phyloP scores from a whole-genome alignment of 1,140 invertebrate species.

The Drosophila mauritiana region DNA sequence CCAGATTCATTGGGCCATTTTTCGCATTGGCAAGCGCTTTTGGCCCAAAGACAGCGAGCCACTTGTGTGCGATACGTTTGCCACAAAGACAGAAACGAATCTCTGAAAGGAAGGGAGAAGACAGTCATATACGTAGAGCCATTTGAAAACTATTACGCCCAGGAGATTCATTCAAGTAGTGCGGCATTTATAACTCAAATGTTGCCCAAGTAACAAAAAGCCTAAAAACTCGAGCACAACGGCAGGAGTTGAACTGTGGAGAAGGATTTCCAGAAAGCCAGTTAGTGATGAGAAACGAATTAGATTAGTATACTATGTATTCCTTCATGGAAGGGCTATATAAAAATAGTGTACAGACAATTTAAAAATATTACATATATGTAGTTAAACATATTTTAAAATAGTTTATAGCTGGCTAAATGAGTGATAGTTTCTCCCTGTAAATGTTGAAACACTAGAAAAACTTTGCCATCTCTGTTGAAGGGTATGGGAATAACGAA shows the following conservation, averaged over 20 bases:
- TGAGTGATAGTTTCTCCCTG: not conserved
- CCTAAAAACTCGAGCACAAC: slow-evolving; percentile 39
- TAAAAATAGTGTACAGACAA: too few relatives aligned
- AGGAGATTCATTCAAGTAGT: slow-evolving; percentile 80
- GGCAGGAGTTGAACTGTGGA: slow-evolving; percentile 20
- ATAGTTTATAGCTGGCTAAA: not conserved
- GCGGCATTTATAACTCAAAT: slow-evolving; percentile 81
- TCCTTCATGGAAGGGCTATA: too few relatives aligned
- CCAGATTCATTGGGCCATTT: slow-evolving; percentile 42
- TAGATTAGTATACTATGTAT: not conserved
- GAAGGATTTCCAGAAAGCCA: slow-evolving; percentile 22
- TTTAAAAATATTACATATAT: too few relatives aligned
- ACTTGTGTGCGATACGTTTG: slow-evolving; percentile 63
- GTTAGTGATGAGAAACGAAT: slow-evolving; percentile 51
- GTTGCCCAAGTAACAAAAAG: slow-evolving; percentile 51
- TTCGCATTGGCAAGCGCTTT: slow-evolving; percentile 54
- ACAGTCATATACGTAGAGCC: slow-evolving; percentile 56
- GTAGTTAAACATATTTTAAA: too few relatives aligned
- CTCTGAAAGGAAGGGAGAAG: not conserved
- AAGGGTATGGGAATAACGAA: slow-evolving; percentile 4
- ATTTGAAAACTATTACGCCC: slow-evolving; percentile 82
- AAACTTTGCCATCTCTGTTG: slow-evolving; percentile 46
- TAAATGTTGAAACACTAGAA: not conserved
- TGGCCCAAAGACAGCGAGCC: slow-evolving; percentile 14
- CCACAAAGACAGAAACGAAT: slow-evolving; percentile 40